phyloP scores from a whole-genome alignment of 2,888 invertebrate genomes.

The Agrochola circellaris region DNA sequence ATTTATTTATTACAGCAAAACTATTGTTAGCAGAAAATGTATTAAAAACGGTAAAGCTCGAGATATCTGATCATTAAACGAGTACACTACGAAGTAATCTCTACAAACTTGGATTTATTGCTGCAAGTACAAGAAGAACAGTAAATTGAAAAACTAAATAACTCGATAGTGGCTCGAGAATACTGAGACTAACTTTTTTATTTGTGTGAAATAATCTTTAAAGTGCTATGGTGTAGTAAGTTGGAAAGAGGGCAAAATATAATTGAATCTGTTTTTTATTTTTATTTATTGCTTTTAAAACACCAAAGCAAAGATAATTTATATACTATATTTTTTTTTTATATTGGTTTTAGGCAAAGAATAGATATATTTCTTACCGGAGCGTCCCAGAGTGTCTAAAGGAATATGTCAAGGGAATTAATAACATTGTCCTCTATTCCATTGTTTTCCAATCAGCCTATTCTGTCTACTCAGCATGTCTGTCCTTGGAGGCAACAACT shows the following conservation, averaged over 20 bases:
- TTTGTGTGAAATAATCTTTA: not conserved
- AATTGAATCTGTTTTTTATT: no score
- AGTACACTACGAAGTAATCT: conserved; percentile 39
- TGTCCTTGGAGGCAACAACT: not conserved
- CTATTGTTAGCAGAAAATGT: conserved; percentile 13
- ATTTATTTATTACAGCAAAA: conserved; percentile 23
- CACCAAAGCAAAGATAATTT: not conserved
- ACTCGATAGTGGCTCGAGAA: conserved; percentile 21
- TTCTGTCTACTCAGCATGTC: not conserved
- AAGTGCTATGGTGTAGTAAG: not conserved
- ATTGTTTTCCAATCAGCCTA: conserved; percentile 16
- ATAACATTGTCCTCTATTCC: conserved; percentile 2
- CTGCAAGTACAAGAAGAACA: conserved; percentile 29
- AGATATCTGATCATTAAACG: conserved; percentile 53
- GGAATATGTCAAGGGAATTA: conserved; percentile 6
- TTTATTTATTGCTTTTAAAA: not conserved
- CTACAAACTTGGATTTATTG: conserved; percentile 53
- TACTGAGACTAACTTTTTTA: conserved; percentile 11
- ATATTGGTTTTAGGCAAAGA: not conserved
- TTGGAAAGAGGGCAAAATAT: not conserved
- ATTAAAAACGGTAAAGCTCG: conserved; percentile 32
- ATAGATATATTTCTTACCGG: not conserved
- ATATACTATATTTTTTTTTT: no score
- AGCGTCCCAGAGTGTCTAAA: not conserved
- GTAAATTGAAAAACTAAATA: conserved; percentile 54